Evolutionary conservation across 2,888 invertebrate genomes (phyloP), one percentile per base, ranked within the genome.

Genomic region (Ariolimax columbianus): DNA sequence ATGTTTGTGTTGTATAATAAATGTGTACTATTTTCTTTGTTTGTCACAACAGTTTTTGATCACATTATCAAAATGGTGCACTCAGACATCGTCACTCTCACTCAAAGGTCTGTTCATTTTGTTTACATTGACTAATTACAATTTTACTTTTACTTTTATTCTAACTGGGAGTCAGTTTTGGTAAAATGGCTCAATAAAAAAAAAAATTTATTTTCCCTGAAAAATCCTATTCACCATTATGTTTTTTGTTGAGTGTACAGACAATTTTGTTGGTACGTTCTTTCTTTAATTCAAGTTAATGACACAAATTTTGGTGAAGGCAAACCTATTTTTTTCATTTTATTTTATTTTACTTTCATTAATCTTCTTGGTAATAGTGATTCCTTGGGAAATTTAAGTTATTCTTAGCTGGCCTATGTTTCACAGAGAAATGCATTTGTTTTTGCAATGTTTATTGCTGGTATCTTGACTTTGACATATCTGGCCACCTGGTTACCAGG

Each of bases 61-160:
- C 75, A 87, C 85, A n/a, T 40, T 87, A 51, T 83, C 87, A 33
- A 75, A 85, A 33, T 87, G 87, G 87, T 87, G 87, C 66, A 87
- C 86, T 14, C 83, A 87, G 82, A 77, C 85, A 63, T 51, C 38
- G n/a, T 78, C 82, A 40, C 75, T 87, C 51, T 83, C 85, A 51
- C 79, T 87, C 36, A 77, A 87, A 87, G 87, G 87, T 87, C 75
- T 73, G 85, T 87, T 36, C 19, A 36, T 43, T 17, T 36, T 75
- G 19, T 63, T 47, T 36, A 6, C 23, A 73, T 75, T 43, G 30
- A 47, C 30, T 30, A 30, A 23, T 26, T 75, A 11, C 30, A 47
- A n/a, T 43, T 7, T 30, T 30, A 70, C 1, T 19, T 70, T 70
- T 63, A 70, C 36, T 19, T 70, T 36, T 38, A 36, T 70, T 17